Evolutionary conservation across 2,888 invertebrate species (phyloP).

Genomic region (Hirtodrosophila alboralis): DNA sequence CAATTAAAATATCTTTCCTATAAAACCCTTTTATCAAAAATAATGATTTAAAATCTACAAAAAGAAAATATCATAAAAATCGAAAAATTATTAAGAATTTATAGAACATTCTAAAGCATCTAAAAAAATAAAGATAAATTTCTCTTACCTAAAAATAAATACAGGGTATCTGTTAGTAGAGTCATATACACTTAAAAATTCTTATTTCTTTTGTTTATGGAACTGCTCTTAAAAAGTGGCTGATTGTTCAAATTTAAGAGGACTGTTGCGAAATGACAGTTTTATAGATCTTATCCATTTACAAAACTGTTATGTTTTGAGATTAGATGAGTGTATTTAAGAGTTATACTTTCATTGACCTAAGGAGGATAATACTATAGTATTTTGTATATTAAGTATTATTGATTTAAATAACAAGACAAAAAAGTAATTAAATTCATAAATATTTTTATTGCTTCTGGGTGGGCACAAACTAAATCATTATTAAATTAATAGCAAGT

Average conservation of each 20-base stretch:
- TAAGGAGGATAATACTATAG: neutral
- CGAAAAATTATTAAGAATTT: too few relatives aligned
- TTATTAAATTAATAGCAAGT: slow-evolving; percentile 39
- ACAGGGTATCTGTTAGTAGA: too few relatives aligned
- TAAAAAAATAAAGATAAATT: too few relatives aligned
- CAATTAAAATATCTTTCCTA: too few relatives aligned
- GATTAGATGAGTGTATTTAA: slow-evolving; percentile 6
- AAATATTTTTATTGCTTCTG: slow-evolving; percentile 29
- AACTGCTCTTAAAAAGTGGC: slow-evolving; percentile 20
- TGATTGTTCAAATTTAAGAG: slow-evolving; percentile 22
- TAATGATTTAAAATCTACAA: too few relatives aligned
- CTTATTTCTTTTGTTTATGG: slow-evolving; percentile 9
- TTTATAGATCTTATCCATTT: slow-evolving; percentile 29
- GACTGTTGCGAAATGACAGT: slow-evolving; percentile 25
- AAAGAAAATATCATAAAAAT: too few relatives aligned
- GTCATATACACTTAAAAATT: neutral
- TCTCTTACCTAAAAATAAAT: too few relatives aligned
- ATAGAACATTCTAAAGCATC: too few relatives aligned
- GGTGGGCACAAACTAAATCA: too few relatives aligned
- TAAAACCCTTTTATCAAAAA: too few relatives aligned
- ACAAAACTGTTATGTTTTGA: slow-evolving; percentile 9
- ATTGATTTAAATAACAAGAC: neutral
- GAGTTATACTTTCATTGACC: slow-evolving; percentile 1
- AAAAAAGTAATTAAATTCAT: neutral
- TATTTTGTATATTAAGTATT: too few relatives aligned